Base-by-base conservation (phyloP, 92 coral and sea anemone species). In the Pocillopora meandrina region DNA sequence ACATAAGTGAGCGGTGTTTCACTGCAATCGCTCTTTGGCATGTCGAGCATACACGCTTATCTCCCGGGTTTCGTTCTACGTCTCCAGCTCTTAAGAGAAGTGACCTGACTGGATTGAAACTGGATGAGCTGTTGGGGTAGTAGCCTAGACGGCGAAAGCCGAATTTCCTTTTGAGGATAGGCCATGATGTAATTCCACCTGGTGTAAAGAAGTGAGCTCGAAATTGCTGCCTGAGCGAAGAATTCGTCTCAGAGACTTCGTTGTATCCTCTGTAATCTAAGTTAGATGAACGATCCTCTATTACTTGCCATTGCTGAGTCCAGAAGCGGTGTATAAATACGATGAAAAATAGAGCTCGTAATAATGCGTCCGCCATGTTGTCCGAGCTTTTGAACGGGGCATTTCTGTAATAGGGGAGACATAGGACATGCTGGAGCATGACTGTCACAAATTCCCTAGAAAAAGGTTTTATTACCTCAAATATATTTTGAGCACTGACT, bases 11-110 rank as follows among this genome's bases (percentile, higher is more conserved):
- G 34, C 75, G 68, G 74, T 84, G 76, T 31, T 74, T 74, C 60
- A 19, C 64, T 9, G 74, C 88, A 52, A 76, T 75, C 34, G 74
- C 14, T 61, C 83, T 84, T 71, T 73, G 75, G 64, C 88, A 84
- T n/a, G 82, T 23, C 67, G 88, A 36, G 64, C 88, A 84, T 76
- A 31, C 21, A 31, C 18, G 62, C 26, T 23, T 23, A 23, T 23
- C 26, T 23, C 26, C 26, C 26, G 26, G 26, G 26, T 23, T 23
- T 23, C 26, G 26, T 23, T 23, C 26, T 23, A 23, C 26, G 26
- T 23, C 26, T 23, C 26, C 26, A 23, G 26, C 26, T 23, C 26
- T 23, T 23, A 23, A 71, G 15, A 71, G 75, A 72, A 72, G 57
- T 35, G 13, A 47, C 57, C 19, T 72, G 59, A 72, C 76, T 1